These are phyloP conservation scores for Apteryx owenii DNA, from an alignment of 2,113 vertebrate genomes.

Conservation along the genomic window DNA sequence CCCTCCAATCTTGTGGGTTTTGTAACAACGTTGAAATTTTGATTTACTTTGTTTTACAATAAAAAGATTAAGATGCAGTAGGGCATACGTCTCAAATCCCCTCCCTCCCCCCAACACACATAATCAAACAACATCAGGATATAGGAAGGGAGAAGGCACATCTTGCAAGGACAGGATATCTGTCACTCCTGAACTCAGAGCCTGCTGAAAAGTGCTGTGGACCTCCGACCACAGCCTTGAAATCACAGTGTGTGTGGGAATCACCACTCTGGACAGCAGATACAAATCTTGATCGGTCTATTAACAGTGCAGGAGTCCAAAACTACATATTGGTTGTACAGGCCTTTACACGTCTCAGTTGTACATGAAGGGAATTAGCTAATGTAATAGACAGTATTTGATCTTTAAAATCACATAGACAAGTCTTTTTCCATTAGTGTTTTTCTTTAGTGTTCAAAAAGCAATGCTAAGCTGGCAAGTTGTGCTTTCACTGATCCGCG, in stretches of 20 bases:
- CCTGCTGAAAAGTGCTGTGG: not conserved
- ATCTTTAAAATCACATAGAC: not conserved
- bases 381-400: not conserved
- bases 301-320: not conserved
- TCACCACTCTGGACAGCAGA: not conserved
- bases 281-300: not conserved
- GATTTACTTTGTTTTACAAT: not conserved
- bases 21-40: not conserved
- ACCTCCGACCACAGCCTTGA: not conserved
- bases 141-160: not conserved
- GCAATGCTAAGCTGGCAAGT: not conserved
- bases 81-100: accelerated
- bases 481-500: not conserved
- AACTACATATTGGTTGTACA: not conserved
- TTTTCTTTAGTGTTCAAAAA: not conserved
- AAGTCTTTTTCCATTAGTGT: not conserved
- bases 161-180: not conserved
- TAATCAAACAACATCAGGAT: not conserved
- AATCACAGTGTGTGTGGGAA: not conserved
- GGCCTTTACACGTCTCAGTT: not conserved
- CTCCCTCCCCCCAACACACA: not conserved
- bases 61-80: not conserved
- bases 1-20: not conserved
- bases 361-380: not conserved
- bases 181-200: not conserved